Conservation (phyloP, 35 echinoderm and acorn worm species). For the Hemicentrotus pulcherrimus region DNA sequence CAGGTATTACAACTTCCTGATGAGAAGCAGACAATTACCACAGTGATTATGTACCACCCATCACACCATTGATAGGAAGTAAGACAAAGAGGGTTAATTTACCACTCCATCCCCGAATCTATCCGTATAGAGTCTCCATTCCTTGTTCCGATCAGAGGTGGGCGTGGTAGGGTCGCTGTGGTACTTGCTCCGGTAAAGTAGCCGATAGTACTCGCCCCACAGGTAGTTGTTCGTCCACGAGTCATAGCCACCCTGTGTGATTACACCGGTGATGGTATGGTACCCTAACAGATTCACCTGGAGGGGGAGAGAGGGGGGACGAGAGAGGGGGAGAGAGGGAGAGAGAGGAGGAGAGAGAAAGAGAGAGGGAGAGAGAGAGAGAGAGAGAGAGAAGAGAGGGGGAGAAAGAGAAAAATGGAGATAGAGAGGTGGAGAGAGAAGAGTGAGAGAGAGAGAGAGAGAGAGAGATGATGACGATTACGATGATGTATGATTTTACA, state of each 20-base stretch:
- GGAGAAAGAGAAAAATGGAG: not conserved
- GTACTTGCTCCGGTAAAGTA: slow-evolving; percentile 61
- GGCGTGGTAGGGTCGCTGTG: not conserved
- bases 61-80: no score
- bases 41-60: no score
- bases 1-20: no score
- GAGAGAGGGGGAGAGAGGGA: not conserved
- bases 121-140: slow-evolving; percentile 61
- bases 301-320: not conserved
- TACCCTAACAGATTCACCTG: slow-evolving; percentile 67
- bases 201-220: slow-evolving; percentile 62
- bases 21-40: no score
- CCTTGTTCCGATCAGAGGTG: not conserved
- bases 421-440: no score
- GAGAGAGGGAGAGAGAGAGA: not conserved
- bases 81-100: not conserved
- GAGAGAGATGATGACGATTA: not conserved
- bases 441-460: not conserved
- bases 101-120: slow-evolving; percentile 61
- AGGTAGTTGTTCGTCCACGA: not conserved
- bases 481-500: no score
- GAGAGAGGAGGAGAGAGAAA: not conserved
- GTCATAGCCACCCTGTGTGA: slow-evolving; percentile 64
- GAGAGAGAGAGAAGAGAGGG: not conserved
- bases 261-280: slow-evolving; percentile 74